Base-by-base conservation (phyloP, 2,113 vertebrate genomes). In the Microcebus jonahi region DNA sequence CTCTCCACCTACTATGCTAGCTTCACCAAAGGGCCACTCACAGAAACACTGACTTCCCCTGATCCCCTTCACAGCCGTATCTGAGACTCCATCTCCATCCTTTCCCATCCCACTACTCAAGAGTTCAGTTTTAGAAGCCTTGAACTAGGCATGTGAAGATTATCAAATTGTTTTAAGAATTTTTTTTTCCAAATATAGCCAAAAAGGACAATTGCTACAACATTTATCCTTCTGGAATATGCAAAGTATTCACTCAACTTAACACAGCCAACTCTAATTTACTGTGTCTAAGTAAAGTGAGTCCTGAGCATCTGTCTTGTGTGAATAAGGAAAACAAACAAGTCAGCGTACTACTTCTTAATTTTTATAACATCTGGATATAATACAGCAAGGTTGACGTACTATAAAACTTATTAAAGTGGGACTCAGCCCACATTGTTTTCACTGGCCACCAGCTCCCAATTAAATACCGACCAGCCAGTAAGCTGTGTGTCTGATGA, bases 251-350 rank as follows among this genome's bases (percentile, higher is more conserved):
- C 42, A 76, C 76, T 57, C 81, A 34, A 59, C 25, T 67, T 71
- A 65, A 48, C 29, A 42, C 73, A 91, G 42, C 25, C 0, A 2
- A 70, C 15, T 59, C 71, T 70, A 50, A 77, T 86, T 89, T 53
- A 73, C 59, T 36, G 29, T 25, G 36, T 71, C 50, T 86, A 36
- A 61, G 42, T 57, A 48, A 79, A 73, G 31, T 61, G 68, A 79
- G 17, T 82, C 83, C 34, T 36, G 25, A 86, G 70, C 29, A 71
- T 85, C 85, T 73, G 73, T 76, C 93, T 86, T 48, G 2, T 59
- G 50, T 88, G 76, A 86, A 85, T 59, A 93, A 71, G 68, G 53
- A 88, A 93, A 80, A 95, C 76, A 93, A 88, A 90, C 68, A 88
- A 93, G 80, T 89, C 84, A 36, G 18, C 23, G 3, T 36, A 61